Percentiles rank a stretch among this genome's conserved stretches.
These are phyloP conservation scores for Boleophthalmus pectinirostris DNA, from an alignment of 2,113 vertebrate species.

Conservation along the genomic window DNA sequence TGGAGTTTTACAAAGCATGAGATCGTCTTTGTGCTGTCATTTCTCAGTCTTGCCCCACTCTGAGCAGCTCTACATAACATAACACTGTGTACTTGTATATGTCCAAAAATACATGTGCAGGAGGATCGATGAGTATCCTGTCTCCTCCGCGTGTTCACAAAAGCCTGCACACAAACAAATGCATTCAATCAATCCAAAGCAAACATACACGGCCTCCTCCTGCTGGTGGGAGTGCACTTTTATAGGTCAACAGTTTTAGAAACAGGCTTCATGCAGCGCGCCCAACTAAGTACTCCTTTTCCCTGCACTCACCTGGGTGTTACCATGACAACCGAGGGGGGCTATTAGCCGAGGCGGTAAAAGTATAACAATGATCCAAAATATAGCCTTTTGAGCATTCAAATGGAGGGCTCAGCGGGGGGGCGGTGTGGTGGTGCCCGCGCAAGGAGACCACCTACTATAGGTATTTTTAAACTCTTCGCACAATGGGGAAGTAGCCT, in stretches of 20 bases:
- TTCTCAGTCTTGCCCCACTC: slow-evolving; percentile 18
- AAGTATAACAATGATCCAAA: slow-evolving; percentile 56
- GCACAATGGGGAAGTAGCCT: neutral
- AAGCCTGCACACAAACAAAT: slow-evolving; percentile 13
- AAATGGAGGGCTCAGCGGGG: slow-evolving; percentile 33
- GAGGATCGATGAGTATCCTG: slow-evolving; percentile 27
- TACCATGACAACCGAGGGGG: slow-evolving; percentile 66
- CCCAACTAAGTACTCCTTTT: slow-evolving; percentile 59
- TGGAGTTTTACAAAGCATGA: slow-evolving; percentile 5
- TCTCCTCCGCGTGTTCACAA: slow-evolving; percentile 6
- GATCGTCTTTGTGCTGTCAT: slow-evolving; percentile 28
- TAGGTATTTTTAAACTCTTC: slow-evolving; percentile 44
- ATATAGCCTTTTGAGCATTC: slow-evolving; percentile 38
- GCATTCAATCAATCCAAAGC: slow-evolving; percentile 8
- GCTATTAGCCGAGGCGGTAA: slow-evolving; percentile 54
- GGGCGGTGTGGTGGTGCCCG: slow-evolving; percentile 14
- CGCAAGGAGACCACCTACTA: slow-evolving; percentile 6
- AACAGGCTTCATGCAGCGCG: slow-evolving; percentile 54
- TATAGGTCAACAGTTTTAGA: slow-evolving; percentile 73
- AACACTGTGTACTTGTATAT: slow-evolving; percentile 15
- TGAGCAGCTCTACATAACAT: neutral
- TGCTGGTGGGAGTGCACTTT: slow-evolving; percentile 61
- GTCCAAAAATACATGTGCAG: slow-evolving; percentile 21
- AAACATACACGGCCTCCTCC: slow-evolving; percentile 39
- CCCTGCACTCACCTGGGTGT: slow-evolving; percentile 69